These are phyloP conservation scores for Polyodon spathula DNA, from an alignment of 2,113 vertebrate species.

Conservation along the genomic window DNA sequence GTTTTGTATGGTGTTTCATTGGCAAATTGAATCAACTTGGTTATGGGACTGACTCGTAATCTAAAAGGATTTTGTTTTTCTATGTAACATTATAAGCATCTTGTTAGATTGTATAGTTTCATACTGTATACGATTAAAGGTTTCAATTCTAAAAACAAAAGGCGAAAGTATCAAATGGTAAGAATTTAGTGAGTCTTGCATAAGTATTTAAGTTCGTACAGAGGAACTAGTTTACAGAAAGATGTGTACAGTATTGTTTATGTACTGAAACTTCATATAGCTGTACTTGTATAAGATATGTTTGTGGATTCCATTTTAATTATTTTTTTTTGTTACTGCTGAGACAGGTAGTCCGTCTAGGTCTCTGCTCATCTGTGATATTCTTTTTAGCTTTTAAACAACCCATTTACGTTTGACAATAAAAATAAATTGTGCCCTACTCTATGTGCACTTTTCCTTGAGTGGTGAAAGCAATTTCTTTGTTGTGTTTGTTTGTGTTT, in stretches of 20 bases:
- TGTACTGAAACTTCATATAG: slow-evolving; percentile 24
- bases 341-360: slow-evolving; percentile 33
- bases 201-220: too few species aligned
- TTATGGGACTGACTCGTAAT: too few species aligned
- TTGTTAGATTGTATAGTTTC: slow-evolving; percentile 25
- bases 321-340: slow-evolving; percentile 25
- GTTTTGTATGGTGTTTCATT: slow-evolving; percentile 40
- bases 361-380: slow-evolving; percentile 28
- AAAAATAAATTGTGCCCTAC: slow-evolving; percentile 41
- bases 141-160: slow-evolving; percentile 8
- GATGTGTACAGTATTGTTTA: slow-evolving; percentile 16
- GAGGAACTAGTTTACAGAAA: too few species aligned
- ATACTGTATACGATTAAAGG: slow-evolving; percentile 9
- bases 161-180: too few species aligned
- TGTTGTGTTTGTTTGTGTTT: too few species aligned
- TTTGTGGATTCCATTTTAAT: slow-evolving; percentile 15
- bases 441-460: too few species aligned
- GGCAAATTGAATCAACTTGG: slow-evolving; percentile 4
- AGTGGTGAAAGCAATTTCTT: too few species aligned
- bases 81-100: slow-evolving; percentile 26
- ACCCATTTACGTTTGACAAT: slow-evolving; percentile 40
- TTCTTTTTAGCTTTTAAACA: slow-evolving; percentile 26
- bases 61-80: slow-evolving; percentile 21
- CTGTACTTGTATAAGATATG: slow-evolving; percentile 25
- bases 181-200: too few species aligned